phyloP scores from a whole-genome alignment of 1,140 invertebrate species.

The Acromyrmex echinatior region DNA sequence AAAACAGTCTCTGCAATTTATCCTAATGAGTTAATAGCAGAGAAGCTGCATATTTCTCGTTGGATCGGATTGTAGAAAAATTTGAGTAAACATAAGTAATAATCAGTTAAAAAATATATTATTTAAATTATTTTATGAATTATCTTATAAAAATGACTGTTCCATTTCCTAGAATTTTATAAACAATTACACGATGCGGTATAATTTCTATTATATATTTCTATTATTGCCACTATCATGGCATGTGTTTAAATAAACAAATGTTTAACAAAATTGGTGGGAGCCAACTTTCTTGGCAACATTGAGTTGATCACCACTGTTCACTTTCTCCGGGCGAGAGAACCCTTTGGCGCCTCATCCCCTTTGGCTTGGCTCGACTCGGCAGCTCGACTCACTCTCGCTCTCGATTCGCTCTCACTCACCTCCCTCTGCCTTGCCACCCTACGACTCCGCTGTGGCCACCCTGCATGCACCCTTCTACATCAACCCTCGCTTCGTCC shows the following conservation, averaged over 20 bases:
- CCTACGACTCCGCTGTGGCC: slow-evolving; percentile 65
- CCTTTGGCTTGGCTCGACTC: slow-evolving; percentile 75
- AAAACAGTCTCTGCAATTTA: slow-evolving; percentile 33
- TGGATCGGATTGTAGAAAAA: not conserved
- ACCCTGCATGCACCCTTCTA: slow-evolving; percentile 63
- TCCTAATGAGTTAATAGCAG: not conserved
- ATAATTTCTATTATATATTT: not conserved
- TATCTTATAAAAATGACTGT: not conserved
- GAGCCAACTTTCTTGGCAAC: not conserved
- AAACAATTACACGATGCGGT: not conserved
- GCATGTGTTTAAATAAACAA: no score
- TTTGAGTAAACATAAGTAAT: not conserved
- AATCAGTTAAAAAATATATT: not conserved
- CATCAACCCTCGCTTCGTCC: slow-evolving; percentile 60
- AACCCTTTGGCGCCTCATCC: slow-evolving; percentile 84
- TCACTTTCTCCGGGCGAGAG: slow-evolving; percentile 83
- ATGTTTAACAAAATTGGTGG: not conserved
- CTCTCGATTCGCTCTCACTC: slow-evolving; percentile 83
- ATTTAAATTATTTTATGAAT: slow-evolving; percentile 4
- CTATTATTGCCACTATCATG: not conserved
- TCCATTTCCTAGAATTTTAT: not conserved
- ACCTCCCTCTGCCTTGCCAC: slow-evolving; percentile 69
- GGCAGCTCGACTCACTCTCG: slow-evolving; percentile 82
- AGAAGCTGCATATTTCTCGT: not conserved
- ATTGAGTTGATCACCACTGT: slow-evolving; percentile 81